These are phyloP conservation scores for Strongylocentrotus purpuratus DNA, from an alignment of 35 echinoderm and acorn worm species.

Conservation along the genomic window DNA sequence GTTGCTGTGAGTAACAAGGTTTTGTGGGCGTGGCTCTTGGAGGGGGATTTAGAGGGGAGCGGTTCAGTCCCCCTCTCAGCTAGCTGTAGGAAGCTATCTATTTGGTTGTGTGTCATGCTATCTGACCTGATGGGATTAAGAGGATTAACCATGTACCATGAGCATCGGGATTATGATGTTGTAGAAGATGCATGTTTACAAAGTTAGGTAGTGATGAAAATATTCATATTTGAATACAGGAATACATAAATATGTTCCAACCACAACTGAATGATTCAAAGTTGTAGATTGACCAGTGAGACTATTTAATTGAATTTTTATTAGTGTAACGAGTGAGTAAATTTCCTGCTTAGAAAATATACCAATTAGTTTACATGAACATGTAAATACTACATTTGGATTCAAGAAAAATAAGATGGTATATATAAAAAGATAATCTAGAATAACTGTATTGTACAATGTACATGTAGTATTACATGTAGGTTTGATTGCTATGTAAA, in stretches of 20 bases:
- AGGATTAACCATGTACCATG: not conserved
- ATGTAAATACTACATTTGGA: too few species aligned
- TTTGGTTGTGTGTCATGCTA: constrained; percentile 8
- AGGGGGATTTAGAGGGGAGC: constrained; percentile 41
- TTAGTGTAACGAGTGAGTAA: too few species aligned
- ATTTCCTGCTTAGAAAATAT: too few species aligned
- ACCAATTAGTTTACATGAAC: too few species aligned
- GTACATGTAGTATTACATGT: too few species aligned
- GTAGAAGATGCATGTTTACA: not conserved
- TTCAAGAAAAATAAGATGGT: too few species aligned
- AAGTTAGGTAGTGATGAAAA: not conserved
- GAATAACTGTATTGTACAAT: too few species aligned
- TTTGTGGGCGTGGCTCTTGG: not conserved
- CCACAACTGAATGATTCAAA: too few species aligned
- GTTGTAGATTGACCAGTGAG: too few species aligned
- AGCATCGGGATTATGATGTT: not conserved
- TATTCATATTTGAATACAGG: not conserved
- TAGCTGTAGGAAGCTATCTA: constrained; percentile 35
- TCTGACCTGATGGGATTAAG: constrained; percentile 1
- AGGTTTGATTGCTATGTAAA: too few species aligned
- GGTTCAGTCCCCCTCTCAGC: not conserved
- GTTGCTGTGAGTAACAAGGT: constrained; percentile 35
- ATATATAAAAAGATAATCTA: too few species aligned
- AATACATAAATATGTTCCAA: not conserved
- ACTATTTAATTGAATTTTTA: too few species aligned